These are phyloP conservation scores for Drosophila paucipuncta DNA, from an alignment of 2,888 invertebrate genomes.

Conservation along the genomic window DNA sequence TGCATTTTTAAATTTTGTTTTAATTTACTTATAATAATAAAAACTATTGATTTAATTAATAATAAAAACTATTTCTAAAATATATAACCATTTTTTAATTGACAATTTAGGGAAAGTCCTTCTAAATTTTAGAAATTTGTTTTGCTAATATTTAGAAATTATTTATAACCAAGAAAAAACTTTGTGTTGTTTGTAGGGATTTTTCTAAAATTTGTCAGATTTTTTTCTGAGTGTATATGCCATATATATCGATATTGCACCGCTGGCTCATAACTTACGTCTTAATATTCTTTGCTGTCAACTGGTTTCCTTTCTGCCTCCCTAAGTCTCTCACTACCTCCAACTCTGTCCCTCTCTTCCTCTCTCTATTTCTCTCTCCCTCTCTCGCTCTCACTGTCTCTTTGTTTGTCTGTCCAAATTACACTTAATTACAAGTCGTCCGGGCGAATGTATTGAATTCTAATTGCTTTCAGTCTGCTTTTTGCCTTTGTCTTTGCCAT, in stretches of 20 bases:
- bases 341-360: not conserved
- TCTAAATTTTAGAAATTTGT: not conserved
- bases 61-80: too few relatives aligned
- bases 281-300: constrained; percentile 44
- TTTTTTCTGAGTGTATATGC: not conserved
- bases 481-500: constrained; percentile 13
- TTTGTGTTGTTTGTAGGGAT: fast-evolving
- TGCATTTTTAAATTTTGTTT: not conserved
- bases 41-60: too few relatives aligned
- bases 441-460: constrained; percentile 63
- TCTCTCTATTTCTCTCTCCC: not conserved
- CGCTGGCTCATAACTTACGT: constrained; percentile 50
- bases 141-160: not conserved
- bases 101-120: too few relatives aligned
- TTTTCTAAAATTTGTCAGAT: not conserved
- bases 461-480: constrained; percentile 54
- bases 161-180: not conserved
- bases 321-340: not conserved
- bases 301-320: constrained; percentile 1
- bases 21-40: too few relatives aligned
- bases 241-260: constrained; percentile 32
- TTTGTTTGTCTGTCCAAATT: constrained; percentile 47
- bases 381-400: not conserved
- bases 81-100: too few relatives aligned
- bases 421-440: constrained; percentile 68